Base-by-base conservation (phyloP, 2,797 vertebrate species). In the Vespertilio murinus region DNA sequence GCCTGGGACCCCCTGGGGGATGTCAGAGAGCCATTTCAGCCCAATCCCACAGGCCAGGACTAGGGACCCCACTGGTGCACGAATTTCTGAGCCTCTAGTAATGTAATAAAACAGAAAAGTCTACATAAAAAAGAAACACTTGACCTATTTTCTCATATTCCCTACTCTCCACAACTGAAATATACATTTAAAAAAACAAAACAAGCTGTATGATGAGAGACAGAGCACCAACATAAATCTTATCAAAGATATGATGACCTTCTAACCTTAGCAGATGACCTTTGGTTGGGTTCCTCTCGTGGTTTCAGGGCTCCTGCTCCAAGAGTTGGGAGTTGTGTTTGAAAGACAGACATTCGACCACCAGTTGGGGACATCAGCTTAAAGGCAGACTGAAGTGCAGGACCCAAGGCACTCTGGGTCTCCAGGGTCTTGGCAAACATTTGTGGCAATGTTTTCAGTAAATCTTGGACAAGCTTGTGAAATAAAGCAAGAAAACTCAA, bases 281-380 rank as follows among this genome's bases (percentile, higher is more conserved):
- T 98, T 97, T 99, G 99, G 98, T 98, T 99, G 93, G 99, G 99
- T 92, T 99, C 99, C 90, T 99, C 99, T 94, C 99, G 98, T 42
- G 99, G 98, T 97, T 99, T 99, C 0, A 99, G 98, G 0, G 99
- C 98, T 96, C 99, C 99, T 77, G 98, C 98, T 33, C 99, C 99
- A 35, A 99, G 93, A 74, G 98, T 99, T 11, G 99, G 99, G 86
- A 99, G 98, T 94, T 99, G 99, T 18, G 99, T 99, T 98, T 99
- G 99, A 97, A 99, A 99, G 95, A 99, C 98, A 64, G 99, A 98
- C 97, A 99, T 98, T 90, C 99, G 98, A 30, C 99, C 99, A 85
- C 99, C 99, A 16, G 99, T 99, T 94, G 99, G 99, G 14, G 99
- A 99, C 98, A 99, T 98, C 97, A 99, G 98, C 97, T 99, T 99